A percentile compares a stretch with the other conserved stretches of the same genome.
Conservation (phyloP, 64 coral and sea anemone genomes). For the Actinia tenebrosa region DNA sequence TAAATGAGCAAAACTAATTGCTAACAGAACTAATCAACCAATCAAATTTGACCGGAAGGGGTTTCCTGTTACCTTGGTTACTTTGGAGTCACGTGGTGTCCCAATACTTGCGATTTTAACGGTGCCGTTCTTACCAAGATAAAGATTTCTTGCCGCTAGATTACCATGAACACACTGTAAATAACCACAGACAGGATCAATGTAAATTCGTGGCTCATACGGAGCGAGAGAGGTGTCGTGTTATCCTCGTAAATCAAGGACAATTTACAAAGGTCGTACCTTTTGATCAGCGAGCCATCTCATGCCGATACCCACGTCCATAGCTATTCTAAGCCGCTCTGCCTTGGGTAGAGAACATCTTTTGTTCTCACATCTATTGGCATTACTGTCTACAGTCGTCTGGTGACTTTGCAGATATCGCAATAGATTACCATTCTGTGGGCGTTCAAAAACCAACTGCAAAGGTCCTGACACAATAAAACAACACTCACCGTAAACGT, state of each 20-base stretch:
- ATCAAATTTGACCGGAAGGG: background rate
- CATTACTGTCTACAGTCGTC: background rate
- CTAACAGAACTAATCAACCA: background rate
- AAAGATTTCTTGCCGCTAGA: conserved; percentile 35
- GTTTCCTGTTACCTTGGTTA: background rate
- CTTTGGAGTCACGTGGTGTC: background rate
- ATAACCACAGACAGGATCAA: background rate
- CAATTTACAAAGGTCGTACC: background rate
- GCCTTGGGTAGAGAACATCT: conserved; percentile 25
- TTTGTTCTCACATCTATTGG: background rate
- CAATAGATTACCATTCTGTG: conserved; percentile 36
- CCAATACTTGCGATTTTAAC: conserved; percentile 48
- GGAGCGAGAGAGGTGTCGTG: no score
- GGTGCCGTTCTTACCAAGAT: conserved; percentile 20
- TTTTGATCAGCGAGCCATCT: conserved; percentile 37
- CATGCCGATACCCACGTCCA: conserved; percentile 41
- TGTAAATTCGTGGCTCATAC: no score
- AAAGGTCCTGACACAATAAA: conserved; percentile 16
- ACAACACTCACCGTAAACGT: background rate
- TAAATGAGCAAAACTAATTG: no score
- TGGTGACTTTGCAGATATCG: conserved; percentile 27
- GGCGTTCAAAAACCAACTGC: conserved; percentile 32
- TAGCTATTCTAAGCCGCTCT: conserved; percentile 37
- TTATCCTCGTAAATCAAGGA: no score
- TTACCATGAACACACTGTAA: conserved; percentile 41